These are phyloP conservation scores for Cheumatopsyche charites DNA, from an alignment of 1,140 invertebrate genomes.

Conservation along the genomic window DNA sequence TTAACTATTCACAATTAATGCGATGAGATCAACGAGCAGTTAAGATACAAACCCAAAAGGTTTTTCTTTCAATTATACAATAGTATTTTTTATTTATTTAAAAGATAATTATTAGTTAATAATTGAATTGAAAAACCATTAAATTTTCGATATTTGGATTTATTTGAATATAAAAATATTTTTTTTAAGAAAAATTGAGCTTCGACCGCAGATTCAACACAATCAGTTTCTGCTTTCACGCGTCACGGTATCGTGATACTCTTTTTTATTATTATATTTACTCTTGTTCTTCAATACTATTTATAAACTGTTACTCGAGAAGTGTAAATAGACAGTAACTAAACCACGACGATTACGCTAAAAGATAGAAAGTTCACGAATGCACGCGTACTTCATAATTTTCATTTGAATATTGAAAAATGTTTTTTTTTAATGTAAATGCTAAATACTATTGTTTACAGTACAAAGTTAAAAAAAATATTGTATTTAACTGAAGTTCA, in stretches of 20 bases:
- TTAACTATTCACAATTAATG: too few species aligned
- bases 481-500: background rate
- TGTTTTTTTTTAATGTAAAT: too few species aligned
- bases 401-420: background rate
- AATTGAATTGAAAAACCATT: too few species aligned
- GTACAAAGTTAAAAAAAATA: background rate
- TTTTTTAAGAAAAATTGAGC: too few species aligned
- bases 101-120: too few species aligned
- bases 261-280: background rate
- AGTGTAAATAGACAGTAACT: conserved; percentile 15
- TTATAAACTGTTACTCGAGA: background rate
- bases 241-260: conserved; percentile 32
- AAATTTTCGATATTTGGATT: too few species aligned
- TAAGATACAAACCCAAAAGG: background rate
- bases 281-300: too few species aligned
- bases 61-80: too few species aligned
- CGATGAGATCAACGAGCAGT: background rate
- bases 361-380: conserved; percentile 1
- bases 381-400: background rate
- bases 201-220: conserved; percentile 16
- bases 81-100: too few species aligned
- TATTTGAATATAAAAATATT: too few species aligned
- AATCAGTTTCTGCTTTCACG: conserved; percentile 35
- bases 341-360: background rate
- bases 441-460: background rate